A percentile compares a stretch with the other conserved stretches of the same genome.
Conservation (phyloP, 2,888 invertebrate genomes). For the Caenorhabditis wallacei region DNA sequence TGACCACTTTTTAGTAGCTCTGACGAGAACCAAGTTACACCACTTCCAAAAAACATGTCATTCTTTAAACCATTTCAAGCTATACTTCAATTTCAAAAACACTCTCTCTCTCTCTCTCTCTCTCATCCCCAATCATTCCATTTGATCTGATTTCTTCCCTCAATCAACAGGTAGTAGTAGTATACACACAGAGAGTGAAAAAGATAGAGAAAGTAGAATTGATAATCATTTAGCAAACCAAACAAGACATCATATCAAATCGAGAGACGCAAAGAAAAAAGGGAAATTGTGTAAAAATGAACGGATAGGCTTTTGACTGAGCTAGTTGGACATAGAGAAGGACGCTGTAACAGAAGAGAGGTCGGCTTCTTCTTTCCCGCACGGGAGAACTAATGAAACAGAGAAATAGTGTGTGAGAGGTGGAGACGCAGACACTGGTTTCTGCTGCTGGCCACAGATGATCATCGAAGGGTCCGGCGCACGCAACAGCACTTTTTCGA, state of each 20-base stretch:
- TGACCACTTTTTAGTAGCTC: no score
- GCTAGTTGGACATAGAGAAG: constrained; percentile 48
- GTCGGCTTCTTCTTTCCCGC: constrained; percentile 41
- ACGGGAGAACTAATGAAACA: constrained; percentile 51
- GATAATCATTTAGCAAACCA: constrained; percentile 54
- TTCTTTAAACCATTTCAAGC: no score
- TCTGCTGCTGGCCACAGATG: constrained; percentile 46
- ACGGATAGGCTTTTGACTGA: constrained; percentile 26
- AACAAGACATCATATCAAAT: not conserved
- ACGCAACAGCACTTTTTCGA: constrained; percentile 55
- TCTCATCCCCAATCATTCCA: not conserved
- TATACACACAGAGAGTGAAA: constrained; percentile 10
- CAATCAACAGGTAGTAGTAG: constrained; percentile 58
- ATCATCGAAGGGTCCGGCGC: constrained; percentile 32
- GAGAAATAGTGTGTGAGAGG: not conserved
- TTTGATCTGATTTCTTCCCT: constrained; percentile 4
- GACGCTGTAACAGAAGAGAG: constrained; percentile 37
- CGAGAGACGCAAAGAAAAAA: constrained; percentile 1
- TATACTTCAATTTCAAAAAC: not conserved
- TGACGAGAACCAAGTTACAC: no score
- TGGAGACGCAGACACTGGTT: constrained; percentile 12
- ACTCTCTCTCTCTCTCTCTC: not conserved
- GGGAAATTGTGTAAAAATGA: constrained; percentile 51
- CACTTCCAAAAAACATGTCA: no score
- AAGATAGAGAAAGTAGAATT: constrained; percentile 20